Percentiles rank a stretch among this genome's conserved stretches.
phyloP scores from a whole-genome alignment of 2,113 vertebrate species.

The Pelecanus crispus region DNA sequence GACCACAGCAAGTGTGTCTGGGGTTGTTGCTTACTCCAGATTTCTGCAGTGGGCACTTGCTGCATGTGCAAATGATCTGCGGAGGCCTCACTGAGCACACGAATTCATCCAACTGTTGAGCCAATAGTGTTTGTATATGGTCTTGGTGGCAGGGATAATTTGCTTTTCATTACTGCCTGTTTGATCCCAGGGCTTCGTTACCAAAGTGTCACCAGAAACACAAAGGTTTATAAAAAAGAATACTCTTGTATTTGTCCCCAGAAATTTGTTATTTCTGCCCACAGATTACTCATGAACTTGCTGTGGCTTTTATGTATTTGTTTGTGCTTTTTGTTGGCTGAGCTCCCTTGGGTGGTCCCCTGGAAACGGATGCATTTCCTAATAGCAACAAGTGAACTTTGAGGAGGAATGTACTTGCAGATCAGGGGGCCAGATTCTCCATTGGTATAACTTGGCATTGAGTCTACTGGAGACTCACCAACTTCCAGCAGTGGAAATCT shows the following conservation, averaged over 20 bases:
- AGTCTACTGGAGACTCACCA: not conserved
- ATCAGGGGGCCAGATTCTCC: not conserved
- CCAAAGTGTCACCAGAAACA: not conserved
- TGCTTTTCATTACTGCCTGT: not conserved
- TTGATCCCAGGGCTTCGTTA: not conserved
- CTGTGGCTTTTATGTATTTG: not conserved
- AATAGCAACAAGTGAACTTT: not conserved
- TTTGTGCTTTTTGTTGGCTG: not conserved
- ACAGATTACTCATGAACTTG: not conserved
- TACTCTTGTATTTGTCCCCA: not conserved
- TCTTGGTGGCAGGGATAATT: not conserved
- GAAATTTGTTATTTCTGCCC: not conserved
- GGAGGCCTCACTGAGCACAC: not conserved
- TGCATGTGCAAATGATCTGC: not conserved
- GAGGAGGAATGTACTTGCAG: not conserved
- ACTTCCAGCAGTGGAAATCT: not conserved
- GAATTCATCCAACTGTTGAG: not conserved
- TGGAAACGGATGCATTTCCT: not conserved
- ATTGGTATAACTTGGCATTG: not conserved
- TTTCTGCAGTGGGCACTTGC: not conserved
- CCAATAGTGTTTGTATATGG: not conserved
- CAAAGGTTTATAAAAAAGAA: not conserved
- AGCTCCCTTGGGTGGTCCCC: not conserved
- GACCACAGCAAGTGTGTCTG: not conserved
- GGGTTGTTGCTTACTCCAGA: not conserved